phyloP scores from a whole-genome alignment of 2,797 vertebrate genomes.

The Columba guinea region DNA sequence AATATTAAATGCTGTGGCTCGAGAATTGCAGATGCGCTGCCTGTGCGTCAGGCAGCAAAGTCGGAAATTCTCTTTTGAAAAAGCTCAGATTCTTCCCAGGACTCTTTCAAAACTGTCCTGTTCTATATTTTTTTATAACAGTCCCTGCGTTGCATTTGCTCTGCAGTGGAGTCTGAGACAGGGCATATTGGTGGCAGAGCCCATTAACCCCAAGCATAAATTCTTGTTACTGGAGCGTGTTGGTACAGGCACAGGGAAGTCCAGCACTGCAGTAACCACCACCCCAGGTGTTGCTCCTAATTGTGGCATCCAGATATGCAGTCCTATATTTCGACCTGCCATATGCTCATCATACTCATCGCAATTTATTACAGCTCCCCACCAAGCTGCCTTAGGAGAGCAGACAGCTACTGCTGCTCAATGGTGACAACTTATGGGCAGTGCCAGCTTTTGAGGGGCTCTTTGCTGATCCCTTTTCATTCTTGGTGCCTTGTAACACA shows the following conservation, averaged over 20 bases:
- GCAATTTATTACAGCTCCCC: fast-evolving
- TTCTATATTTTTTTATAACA: background rate
- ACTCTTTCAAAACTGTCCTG: background rate
- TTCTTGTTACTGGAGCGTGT: background rate
- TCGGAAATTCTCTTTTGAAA: background rate
- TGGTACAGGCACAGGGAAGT: background rate
- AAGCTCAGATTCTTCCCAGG: background rate
- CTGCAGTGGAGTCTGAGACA: background rate
- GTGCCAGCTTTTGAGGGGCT: background rate
- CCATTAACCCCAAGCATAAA: background rate
- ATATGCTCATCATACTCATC: fast-evolving
- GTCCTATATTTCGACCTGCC: background rate
- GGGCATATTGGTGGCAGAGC: background rate
- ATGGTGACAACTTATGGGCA: fast-evolving
- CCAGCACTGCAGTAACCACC: background rate
- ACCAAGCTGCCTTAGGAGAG: background rate
- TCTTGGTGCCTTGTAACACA: background rate
- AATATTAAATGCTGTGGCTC: background rate
- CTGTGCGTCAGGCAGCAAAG: background rate
- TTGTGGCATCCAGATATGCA: background rate
- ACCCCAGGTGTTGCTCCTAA: background rate
- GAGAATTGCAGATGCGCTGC: background rate
- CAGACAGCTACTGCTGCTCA: background rate
- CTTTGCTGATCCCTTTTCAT: background rate
- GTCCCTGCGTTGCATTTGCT: background rate